phyloP scores from a whole-genome alignment of 2,797 vertebrate genomes.

The Falco columbarius region DNA sequence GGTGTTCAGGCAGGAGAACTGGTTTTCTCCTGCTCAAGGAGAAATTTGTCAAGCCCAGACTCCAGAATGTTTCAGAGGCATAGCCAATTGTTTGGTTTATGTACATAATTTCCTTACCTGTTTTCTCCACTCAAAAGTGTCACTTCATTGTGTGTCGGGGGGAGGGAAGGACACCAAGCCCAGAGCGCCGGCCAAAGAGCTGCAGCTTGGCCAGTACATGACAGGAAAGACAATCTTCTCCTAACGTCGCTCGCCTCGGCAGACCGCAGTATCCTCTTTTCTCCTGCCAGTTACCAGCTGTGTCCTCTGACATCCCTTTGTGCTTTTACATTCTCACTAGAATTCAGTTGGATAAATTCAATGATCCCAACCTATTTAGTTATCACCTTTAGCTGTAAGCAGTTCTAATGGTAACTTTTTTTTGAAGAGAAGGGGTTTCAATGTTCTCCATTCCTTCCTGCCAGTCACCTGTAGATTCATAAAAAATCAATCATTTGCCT shows the following conservation, averaged over 20 bases:
- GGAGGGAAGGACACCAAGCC: background rate
- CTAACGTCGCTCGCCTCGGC: background rate
- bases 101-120: background rate
- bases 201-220: background rate
- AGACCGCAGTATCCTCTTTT: background rate
- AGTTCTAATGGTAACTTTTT: background rate
- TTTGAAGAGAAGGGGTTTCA: accelerated
- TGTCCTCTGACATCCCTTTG: background rate
- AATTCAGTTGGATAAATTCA: background rate
- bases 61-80: background rate
- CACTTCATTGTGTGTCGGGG: accelerated
- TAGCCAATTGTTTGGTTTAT: background rate
- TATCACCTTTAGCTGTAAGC: background rate
- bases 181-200: background rate
- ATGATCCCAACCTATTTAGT: background rate
- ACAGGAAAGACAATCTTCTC: constrained; percentile 21
- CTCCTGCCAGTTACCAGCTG: background rate
- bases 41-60: background rate
- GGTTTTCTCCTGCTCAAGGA: background rate
- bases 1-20: background rate
- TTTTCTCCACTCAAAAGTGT: background rate
- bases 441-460: background rate
- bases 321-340: background rate
- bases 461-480: background rate
- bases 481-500: background rate